Conservation (phyloP, 2,113 vertebrate genomes). For the Pyxicephalus adspersus region DNA sequence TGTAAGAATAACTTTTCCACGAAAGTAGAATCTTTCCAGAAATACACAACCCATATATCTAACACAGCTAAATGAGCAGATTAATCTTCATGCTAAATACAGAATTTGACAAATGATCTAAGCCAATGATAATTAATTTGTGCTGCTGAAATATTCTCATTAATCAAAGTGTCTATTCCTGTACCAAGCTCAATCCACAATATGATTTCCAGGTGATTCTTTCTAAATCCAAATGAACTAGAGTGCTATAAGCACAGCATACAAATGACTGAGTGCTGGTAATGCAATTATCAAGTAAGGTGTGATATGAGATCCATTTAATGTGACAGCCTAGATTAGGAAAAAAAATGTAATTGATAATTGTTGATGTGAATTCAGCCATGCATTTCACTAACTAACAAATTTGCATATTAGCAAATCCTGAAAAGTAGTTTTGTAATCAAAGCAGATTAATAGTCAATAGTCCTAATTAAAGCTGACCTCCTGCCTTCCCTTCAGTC, state of each 20-base stretch:
- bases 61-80: background rate
- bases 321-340: background rate
- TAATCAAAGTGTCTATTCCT: conserved; percentile 27
- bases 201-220: background rate
- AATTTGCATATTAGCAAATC: too few relatives aligned
- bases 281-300: background rate
- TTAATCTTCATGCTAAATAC: conserved; percentile 26
- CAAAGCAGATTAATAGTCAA: too few relatives aligned
- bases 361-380: background rate
- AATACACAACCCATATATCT: background rate
- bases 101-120: conserved; percentile 32
- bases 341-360: background rate
- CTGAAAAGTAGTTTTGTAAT: too few relatives aligned
- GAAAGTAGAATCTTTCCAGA: too few relatives aligned
- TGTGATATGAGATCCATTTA: background rate
- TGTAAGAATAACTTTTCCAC: too few relatives aligned
- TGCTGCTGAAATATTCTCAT: conserved; percentile 11
- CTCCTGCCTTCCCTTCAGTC: too few relatives aligned
- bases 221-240: background rate
- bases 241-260: background rate
- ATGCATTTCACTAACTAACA: background rate
- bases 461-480: too few relatives aligned
- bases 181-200: background rate
- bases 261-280: background rate
- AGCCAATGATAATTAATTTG: conserved; percentile 30